phyloP scores from a whole-genome alignment of 2,113 vertebrate species.

The Riparia riparia region DNA sequence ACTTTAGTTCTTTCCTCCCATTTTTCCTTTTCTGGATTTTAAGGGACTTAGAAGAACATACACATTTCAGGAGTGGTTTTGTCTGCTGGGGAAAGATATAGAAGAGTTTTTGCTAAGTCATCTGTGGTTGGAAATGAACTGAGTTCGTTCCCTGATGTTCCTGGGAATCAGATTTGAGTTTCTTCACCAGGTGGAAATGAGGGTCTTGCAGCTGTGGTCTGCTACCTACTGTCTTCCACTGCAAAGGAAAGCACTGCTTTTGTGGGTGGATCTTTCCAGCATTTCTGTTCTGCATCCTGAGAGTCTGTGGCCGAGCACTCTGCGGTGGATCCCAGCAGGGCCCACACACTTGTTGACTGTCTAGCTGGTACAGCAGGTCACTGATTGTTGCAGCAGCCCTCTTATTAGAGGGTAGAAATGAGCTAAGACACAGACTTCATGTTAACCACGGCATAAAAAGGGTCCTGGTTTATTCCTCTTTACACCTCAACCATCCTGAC shows the following conservation, averaged over 20 bases:
- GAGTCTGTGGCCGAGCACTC: background rate
- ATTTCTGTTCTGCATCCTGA: background rate
- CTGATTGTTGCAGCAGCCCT: background rate
- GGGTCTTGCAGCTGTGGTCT: background rate
- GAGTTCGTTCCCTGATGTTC: background rate
- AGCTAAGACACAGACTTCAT: background rate
- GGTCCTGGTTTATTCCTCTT: background rate
- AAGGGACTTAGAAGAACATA: background rate
- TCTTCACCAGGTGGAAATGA: background rate
- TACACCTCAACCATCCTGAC: background rate
- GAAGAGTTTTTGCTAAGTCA: background rate
- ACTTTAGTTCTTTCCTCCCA: background rate
- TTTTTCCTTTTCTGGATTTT: background rate
- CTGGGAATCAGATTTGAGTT: background rate
- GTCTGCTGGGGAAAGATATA: background rate
- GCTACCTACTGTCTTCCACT: background rate
- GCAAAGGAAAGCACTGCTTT: rapidly evolving
- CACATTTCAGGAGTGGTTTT: background rate
- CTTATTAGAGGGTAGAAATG: background rate
- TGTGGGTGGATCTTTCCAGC: background rate
- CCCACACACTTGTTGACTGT: too few species aligned
- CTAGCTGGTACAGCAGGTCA: background rate
- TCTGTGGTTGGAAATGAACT: background rate
- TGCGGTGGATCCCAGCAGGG: background rate
- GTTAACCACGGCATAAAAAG: background rate